phyloP scores from a whole-genome alignment of 2,888 invertebrate species.

The Acronicta leporina region DNA sequence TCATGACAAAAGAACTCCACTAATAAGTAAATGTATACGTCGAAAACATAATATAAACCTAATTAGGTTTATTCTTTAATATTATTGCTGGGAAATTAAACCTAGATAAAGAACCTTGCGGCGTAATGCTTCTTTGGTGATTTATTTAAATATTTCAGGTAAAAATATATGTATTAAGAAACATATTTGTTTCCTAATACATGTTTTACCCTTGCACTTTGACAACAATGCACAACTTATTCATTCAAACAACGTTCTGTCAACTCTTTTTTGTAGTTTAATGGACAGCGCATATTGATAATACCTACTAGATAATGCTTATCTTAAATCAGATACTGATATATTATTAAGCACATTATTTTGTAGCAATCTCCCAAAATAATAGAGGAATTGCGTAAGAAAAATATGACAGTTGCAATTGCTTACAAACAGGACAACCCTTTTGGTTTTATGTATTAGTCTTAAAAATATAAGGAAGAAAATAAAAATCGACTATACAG shows the following conservation, averaged over 20 bases:
- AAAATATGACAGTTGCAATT: no score
- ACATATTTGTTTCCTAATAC: constrained; percentile 6
- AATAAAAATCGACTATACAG: no score
- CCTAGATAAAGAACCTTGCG: constrained; percentile 25
- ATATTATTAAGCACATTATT: no score
- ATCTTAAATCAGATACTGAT: no score
- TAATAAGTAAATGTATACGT: constrained; percentile 26
- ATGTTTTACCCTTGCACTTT: constrained; percentile 33
- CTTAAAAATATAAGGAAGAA: neutral
- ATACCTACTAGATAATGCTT: no score
- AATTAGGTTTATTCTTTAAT: constrained; percentile 1
- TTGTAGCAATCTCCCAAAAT: no score
- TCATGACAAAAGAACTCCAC: constrained; percentile 21
- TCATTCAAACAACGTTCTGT: no score
- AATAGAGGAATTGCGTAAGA: no score
- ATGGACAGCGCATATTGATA: no score
- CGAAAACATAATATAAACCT: constrained; percentile 10
- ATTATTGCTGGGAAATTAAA: constrained; percentile 1
- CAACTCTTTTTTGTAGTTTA: no score
- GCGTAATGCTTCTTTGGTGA: neutral
- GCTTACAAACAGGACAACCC: no score
- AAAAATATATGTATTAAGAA: constrained; percentile 1
- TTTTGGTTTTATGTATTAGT: no score
- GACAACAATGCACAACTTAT: neutral
- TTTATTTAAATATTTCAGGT: constrained; percentile 4